Base-by-base conservation (phyloP, 2,888 invertebrate species). In the Petrophora chlorosata region DNA sequence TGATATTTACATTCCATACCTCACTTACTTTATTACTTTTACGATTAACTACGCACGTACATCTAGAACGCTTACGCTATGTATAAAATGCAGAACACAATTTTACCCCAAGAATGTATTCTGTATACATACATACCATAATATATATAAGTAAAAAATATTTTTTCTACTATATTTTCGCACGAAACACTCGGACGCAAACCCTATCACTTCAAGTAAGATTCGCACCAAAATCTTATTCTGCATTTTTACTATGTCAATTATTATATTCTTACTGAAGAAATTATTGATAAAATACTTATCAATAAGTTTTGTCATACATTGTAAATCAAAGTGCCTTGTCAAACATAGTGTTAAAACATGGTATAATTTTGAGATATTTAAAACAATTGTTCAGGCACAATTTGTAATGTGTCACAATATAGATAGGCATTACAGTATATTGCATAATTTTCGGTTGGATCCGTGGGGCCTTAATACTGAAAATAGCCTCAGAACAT, bases 1-100 rank as follows among this genome's bases (percentile, higher is more conserved):
- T 87, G 83, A 88, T 89, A 90, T 90, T 88, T 90, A 90, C 90
- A 90, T 79, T 86, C 80, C 80, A 72, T 85, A 85, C 79, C 85
- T 87, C 75, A 63, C 82, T 86, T 87, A 85, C 70, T 74, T 79
- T 83, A 82, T 52, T 50, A 63, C 63, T 51, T 60, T 72, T 75
- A 67, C 75, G 73, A 78, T 82, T 80, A 85, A 70, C 77, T 84
- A 86, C 63, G 68, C 76, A 80, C 76, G 73, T 85, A 85, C 72
- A 80, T 47, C 83, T 88, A 88, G 66, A 71, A 78, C 68, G 59
- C 83, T 87, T 88, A 88, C 42, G 53, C 79, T 83, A 83, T 58
- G 54, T 69, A 78, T 80, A 82, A 70, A 81, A 82, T 79, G 80
- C 82, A 83, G 78, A 82, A 82, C 71, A 78, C 67, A 67, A 65